phyloP scores from a whole-genome alignment of 2,113 vertebrate genomes.

The Bagarius yarrelli region DNA sequence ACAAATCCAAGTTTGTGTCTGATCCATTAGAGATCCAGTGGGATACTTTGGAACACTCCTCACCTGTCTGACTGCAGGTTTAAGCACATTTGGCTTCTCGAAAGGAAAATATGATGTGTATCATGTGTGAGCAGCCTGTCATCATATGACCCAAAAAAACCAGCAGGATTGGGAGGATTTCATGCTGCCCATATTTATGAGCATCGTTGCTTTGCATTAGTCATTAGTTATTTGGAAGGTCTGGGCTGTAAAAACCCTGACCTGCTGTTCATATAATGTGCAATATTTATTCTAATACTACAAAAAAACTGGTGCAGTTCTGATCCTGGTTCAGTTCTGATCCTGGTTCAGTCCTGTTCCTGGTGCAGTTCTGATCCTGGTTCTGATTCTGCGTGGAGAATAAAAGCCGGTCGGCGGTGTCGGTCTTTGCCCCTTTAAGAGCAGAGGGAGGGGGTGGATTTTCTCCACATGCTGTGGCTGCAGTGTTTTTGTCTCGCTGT shows the following conservation, averaged over 20 bases:
- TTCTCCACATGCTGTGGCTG: slow-evolving; percentile 63
- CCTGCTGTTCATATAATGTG: too few species aligned
- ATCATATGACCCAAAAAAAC: background rate
- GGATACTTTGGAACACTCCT: background rate
- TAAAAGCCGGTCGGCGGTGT: too few species aligned
- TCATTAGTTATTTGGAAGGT: too few species aligned
- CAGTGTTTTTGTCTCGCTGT: slow-evolving; percentile 75
- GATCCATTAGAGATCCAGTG: background rate
- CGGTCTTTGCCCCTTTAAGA: slow-evolving; percentile 55
- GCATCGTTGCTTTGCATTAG: too few species aligned
- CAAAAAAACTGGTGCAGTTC: too few species aligned
- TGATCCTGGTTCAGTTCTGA: too few species aligned
- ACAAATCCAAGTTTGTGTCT: background rate
- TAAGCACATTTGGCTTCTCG: slow-evolving; percentile 3
- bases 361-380: background rate
- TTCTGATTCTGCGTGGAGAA: too few species aligned
- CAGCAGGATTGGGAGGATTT: background rate
- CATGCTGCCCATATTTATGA: background rate
- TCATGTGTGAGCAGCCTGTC: background rate
- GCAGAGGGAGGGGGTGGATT: slow-evolving; percentile 29
- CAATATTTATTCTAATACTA: too few species aligned
- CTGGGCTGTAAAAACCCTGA: too few species aligned
- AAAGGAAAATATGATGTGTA: slow-evolving; percentile 12
- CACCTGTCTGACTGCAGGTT: background rate
- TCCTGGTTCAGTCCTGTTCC: too few species aligned